phyloP scores from a whole-genome alignment of 2,113 vertebrate species.

The Actinemys pallida region DNA sequence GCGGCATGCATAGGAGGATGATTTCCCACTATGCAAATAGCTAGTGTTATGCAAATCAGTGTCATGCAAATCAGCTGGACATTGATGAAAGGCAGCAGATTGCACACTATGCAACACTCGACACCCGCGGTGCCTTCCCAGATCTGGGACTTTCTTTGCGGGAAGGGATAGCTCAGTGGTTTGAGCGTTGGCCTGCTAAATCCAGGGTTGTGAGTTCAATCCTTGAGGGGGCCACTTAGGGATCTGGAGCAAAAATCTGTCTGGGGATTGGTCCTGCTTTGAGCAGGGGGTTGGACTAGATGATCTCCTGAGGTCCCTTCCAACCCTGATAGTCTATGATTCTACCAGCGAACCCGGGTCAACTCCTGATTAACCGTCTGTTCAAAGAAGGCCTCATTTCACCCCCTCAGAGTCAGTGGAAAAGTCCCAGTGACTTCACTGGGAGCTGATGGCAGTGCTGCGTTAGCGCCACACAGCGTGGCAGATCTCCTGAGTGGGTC shows the following conservation, averaged over 20 bases:
- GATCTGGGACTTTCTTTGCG: background rate
- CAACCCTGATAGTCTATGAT: too few species aligned
- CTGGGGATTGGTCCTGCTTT: too few species aligned
- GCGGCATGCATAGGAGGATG: background rate
- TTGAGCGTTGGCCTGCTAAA: too few species aligned
- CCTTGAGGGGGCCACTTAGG: too few species aligned
- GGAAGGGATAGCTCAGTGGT: too few species aligned
- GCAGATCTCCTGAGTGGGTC: too few species aligned
- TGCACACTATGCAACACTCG: background rate
- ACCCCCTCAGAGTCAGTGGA: background rate
- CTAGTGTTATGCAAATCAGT: background rate
- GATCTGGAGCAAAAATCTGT: too few species aligned
- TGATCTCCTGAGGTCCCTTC: too few species aligned
- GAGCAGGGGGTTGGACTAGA: too few species aligned
- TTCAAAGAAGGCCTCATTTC: background rate
- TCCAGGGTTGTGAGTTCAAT: too few species aligned
- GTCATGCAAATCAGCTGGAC: background rate
- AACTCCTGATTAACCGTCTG: background rate
- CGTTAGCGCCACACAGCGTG: accelerated
- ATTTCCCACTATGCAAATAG: background rate
- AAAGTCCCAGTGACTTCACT: background rate
- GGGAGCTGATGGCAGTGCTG: background rate
- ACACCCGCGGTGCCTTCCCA: background rate
- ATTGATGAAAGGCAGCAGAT: background rate
- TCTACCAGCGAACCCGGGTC: background rate